Percentiles rank a stretch among this genome's conserved stretches.
Evolutionary conservation across 2,888 invertebrate species (phyloP).

Genomic region (Nephrotoma guestfalica): DNA sequence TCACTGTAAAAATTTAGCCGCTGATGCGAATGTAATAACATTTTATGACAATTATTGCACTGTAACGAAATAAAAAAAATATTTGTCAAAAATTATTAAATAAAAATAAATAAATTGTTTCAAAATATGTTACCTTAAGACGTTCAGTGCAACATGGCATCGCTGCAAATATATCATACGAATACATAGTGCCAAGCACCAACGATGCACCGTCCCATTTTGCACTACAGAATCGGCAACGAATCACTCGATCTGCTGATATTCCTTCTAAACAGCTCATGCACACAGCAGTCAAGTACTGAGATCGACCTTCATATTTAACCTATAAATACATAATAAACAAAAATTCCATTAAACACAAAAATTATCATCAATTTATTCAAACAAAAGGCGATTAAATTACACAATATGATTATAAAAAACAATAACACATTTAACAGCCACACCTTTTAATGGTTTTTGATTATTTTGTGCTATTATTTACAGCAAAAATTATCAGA

Average conservation of each 20-base stretch:
- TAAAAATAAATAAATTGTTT: background rate
- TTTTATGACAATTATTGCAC: conserved; percentile 88
- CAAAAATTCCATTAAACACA: background rate
- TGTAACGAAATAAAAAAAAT: conserved; percentile 29
- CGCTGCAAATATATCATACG: conserved; percentile 95
- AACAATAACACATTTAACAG: background rate
- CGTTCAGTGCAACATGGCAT: conserved; percentile 91
- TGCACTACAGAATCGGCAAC: conserved; percentile 66
- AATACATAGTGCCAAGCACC: conserved; percentile 94
- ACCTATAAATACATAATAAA: conserved; percentile 42
- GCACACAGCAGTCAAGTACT: conserved; percentile 87
- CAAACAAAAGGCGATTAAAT: background rate
- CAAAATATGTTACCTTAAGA: conserved; percentile 51
- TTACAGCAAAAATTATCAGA: background rate
- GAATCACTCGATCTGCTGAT: conserved; percentile 56
- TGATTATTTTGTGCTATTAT: background rate
- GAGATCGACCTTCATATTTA: conserved; percentile 77
- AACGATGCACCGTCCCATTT: conserved; percentile 89
- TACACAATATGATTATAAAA: background rate
- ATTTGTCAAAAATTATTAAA: background rate
- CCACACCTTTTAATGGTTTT: conserved; percentile 1
- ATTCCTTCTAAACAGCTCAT: conserved; percentile 85
- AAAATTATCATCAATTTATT: background rate
- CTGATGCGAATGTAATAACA: conserved; percentile 73
- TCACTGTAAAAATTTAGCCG: conserved; percentile 86